Base-by-base conservation (phyloP, 1,140 invertebrate genomes). In the Monomorium pharaonis region DNA sequence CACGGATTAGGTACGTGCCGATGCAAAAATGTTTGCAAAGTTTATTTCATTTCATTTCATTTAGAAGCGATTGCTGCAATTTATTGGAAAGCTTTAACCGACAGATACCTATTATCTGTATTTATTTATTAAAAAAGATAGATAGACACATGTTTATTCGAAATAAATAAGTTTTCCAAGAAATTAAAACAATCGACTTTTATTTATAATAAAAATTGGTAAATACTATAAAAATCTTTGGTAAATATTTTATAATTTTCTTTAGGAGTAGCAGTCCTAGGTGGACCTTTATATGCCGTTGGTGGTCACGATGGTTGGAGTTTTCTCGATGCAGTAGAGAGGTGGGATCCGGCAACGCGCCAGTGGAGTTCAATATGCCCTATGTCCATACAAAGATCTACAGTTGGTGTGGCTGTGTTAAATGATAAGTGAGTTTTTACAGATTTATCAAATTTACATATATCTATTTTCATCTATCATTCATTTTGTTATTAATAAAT, bases 301-400 rank as follows among this genome's bases (percentile, higher is more conserved):
- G 98, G 98, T 37, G 99, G 98, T 18, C 98, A 99, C 93, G 98
- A 99, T 95, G 97, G 97, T 47, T 99, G 98, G 98, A 98, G 98
- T 91, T 99, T 99, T 94, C 95, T 99, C 14, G 98, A 98, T 93
- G 98, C 98, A 5, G 98, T 99, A 0, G 98, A 99, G 95, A 96
- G 97, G 81, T 99, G 98, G 98, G 98, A 99, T 95, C 97, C 98
- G 4, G 96, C 97, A 67, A 97, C 98, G 2, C 96, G 97, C 76
- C 96, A 97, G 83, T 99, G 98, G 98, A 98, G 96, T 90, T 98
- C 97, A 92, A 98, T 99, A 70, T 97, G 98, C 10, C 96, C 98
- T 3, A 98, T 99, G 98, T 96, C 96, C 42, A 97, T 97, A 70
- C 97, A 98, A 89, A 96, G 98, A 37, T 98, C 98, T 85, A 98